Base-by-base conservation (phyloP, 2,113 vertebrate species). In the Haemorhous mexicanus region DNA sequence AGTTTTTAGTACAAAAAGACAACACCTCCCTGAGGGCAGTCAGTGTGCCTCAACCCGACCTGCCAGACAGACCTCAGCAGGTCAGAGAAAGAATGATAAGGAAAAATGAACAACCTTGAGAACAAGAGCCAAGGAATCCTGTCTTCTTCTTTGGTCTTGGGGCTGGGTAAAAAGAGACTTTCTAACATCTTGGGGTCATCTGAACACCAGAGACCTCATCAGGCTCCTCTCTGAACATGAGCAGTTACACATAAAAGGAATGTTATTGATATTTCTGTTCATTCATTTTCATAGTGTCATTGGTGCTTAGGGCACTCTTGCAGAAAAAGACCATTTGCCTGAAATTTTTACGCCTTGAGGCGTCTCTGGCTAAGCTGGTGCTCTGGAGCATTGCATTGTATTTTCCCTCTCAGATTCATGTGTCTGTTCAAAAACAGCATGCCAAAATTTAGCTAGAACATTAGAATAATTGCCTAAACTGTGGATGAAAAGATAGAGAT, bases 241-340 rank as follows among this genome's bases (percentile, higher is more conserved):
- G 37, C 62, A 39, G 23, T 16, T 26, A 2, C 13, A 18, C n/a
- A 1, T 11, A 6, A 10, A 62, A 64, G 22, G 43, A 15, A 27
- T 41, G 0, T 1, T 10, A 1, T 3, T 33, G 46, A 7, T 61
- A 10, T 6, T 44, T 23, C 30, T 44, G 7, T 58, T 22, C 19
- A 41, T 62, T 52, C 8, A 1, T 0, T 80, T 63, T 37, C 49
- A 21, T 35, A 74, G 46, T 24, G 1, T n/a, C 41, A 9, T 1
- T 6, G 16, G 27, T 2, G 3, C 37, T 69, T 14, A 78, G 47
- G 30, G 39, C 24, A 12, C 19, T 74, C 41, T 56, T 44, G 86
- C 26, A 81, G 80, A 55, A 79, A 84, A 73, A 53, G 23, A 21
- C 0, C 4, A 13, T n/a, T 78, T 82, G 20, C 19, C 39, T 58